These are phyloP conservation scores for Gallinago jamesoni DNA, from an alignment of 2,113 vertebrate genomes.

Conservation along the genomic window DNA sequence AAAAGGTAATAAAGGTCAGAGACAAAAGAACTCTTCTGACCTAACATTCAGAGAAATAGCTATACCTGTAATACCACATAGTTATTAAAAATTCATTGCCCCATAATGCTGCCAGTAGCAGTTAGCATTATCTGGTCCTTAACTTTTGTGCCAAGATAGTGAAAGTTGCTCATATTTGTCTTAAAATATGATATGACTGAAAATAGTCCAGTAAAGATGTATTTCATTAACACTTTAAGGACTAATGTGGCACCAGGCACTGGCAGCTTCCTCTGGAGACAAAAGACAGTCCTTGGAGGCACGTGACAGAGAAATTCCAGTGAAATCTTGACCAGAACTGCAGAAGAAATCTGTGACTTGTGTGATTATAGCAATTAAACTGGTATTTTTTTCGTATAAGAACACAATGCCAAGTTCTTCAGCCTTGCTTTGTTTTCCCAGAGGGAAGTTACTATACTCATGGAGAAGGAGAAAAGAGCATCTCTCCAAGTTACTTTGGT, in stretches of 20 bases:
- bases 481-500: neutral
- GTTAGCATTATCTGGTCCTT: neutral
- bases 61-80: neutral
- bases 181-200: neutral
- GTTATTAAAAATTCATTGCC: conserved; percentile 3
- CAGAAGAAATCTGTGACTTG: neutral
- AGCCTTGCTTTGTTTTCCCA: neutral
- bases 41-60: neutral
- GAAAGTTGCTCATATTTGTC: neutral
- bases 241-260: neutral
- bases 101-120: neutral
- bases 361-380: neutral
- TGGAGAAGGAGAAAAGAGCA: neutral
- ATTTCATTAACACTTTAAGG: neutral
- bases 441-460: neutral
- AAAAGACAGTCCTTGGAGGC: neutral
- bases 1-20: neutral
- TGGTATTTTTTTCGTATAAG: neutral
- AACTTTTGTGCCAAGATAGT: neutral
- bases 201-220: neutral
- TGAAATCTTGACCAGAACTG: neutral
- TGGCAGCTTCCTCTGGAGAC: neutral
- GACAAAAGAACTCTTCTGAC: neutral
- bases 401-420: neutral
- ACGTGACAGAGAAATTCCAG: neutral